Base-by-base conservation (phyloP, 1,140 invertebrate species). In the Lepidurus packardi region DNA sequence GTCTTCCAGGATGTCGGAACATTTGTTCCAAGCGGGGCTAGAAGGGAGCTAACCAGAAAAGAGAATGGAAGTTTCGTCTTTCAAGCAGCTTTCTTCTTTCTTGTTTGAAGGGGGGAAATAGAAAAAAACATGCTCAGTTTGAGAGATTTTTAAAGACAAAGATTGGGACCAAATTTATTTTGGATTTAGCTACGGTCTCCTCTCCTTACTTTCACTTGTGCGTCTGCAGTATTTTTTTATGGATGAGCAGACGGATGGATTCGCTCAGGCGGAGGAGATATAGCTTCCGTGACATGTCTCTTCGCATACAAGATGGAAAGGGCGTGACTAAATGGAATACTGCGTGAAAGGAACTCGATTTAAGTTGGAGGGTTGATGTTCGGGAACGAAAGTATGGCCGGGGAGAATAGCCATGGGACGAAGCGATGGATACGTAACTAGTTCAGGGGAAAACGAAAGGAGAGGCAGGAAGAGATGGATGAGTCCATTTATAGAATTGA, bases 241-340 rank as follows among this genome's bases (percentile, higher is more conserved):
- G 21, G 53, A 65, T 65, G 53, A 65, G 21, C 53, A 21, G 53
- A 65, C 21, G 21, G 53, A 65, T 65, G 53, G 13, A 65, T 65
- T 65, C 53, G 53, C 53, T 65, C 53, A 65, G 16, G 53, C 53
- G 13, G 53, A 65, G 8, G 53, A 65, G 53, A 65, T 65, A 21
- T 65, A 65, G 53, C 16, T 65, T 65, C 21, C 53, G 53, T 65
- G 21, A n/a, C 53, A 65, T 65, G 53, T 65, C 53, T 65, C 16
- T 4, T n/a, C 53, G 8, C n/a, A 65, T 65, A 9, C n/a, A n/a
- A 65, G 53, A 65, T 65, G 53, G 53, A 65, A 65, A 65, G 10
- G 53, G 53, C 53, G 53, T 65, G 53, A 65, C 53, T 65, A 65
- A 65, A 65, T 65, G 53, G 53, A 65, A 65, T 65, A 21, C 53